phyloP scores from a whole-genome alignment of 2,797 vertebrate genomes.

The Sylvia borin region DNA sequence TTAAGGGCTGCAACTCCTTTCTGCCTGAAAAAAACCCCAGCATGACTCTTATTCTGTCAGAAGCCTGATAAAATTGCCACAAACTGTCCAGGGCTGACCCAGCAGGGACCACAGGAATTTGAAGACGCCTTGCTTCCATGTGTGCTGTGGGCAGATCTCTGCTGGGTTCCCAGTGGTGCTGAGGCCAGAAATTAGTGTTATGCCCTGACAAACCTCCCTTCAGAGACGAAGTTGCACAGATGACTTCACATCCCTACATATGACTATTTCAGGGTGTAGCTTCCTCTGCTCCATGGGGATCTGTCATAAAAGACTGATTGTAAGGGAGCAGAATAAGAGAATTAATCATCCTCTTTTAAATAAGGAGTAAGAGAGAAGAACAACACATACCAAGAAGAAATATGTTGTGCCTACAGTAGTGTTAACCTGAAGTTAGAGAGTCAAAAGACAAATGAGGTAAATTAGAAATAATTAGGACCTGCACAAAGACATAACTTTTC shows the following conservation, averaged over 20 bases:
- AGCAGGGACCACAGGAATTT: neutral
- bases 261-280: constrained; percentile 28
- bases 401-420: neutral
- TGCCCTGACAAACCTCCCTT: constrained; percentile 1
- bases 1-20: neutral
- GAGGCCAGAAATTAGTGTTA: neutral
- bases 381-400: neutral
- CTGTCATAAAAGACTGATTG: neutral
- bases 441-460: constrained; percentile 8
- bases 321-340: neutral
- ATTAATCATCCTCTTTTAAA: neutral
- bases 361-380: neutral
- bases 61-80: neutral
- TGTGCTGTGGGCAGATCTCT: neutral
- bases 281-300: neutral
- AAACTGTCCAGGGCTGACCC: neutral
- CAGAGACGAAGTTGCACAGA: neutral
- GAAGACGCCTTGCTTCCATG: neutral
- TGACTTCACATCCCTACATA: neutral
- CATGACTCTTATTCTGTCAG: neutral
- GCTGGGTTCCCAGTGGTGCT: neutral
- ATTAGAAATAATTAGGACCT: constrained; percentile 2
- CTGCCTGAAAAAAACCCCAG: neutral
- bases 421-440: neutral
- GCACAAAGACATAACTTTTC: neutral